Conservation (phyloP, 2,797 vertebrate species). For the Bradypus variegatus region DNA sequence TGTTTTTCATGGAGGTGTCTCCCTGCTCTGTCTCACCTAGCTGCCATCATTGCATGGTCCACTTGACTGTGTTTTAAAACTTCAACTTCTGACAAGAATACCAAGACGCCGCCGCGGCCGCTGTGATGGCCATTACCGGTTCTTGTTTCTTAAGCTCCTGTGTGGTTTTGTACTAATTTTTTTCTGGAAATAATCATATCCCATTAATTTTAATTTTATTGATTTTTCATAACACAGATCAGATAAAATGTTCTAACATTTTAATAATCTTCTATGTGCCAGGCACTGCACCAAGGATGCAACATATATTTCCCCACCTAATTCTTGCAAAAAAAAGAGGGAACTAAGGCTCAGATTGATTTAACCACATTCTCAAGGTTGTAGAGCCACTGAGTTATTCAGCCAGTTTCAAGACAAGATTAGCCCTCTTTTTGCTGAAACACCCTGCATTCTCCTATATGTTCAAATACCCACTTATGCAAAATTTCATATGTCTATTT, state of each 20-base stretch:
- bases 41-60: too few species aligned
- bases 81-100: too few species aligned
- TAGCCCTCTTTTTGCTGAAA: neutral
- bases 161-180: neutral
- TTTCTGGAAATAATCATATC: neutral
- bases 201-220: neutral
- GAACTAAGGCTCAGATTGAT: neutral
- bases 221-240: neutral
- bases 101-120: too few species aligned
- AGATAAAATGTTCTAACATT: neutral
- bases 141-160: too few species aligned
- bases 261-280: neutral
- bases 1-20: too few species aligned
- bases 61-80: too few species aligned
- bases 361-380: neutral
- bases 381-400: neutral
- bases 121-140: too few species aligned
- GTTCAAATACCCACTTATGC: neutral
- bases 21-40: too few species aligned
- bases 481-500: neutral
- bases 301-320: neutral
- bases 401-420: neutral
- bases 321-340: neutral
- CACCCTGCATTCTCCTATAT: neutral
- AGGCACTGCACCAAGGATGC: neutral